phyloP scores from a whole-genome alignment of 2,797 vertebrate genomes.

The Hafferia zeledoni region DNA sequence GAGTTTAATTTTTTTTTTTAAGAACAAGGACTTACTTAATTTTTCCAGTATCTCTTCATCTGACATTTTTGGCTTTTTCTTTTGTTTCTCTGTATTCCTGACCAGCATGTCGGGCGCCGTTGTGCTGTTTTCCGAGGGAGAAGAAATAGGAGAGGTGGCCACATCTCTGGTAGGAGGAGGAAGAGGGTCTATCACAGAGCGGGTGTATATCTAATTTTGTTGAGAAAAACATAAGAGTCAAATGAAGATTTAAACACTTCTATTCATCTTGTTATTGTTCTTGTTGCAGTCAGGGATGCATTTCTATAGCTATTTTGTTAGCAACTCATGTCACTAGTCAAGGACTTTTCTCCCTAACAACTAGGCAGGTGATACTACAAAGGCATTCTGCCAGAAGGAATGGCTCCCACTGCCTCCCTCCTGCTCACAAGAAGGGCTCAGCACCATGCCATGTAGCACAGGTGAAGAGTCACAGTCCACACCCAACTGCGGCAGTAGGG shows the following conservation, averaged over 20 bases:
- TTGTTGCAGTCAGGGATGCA: background rate
- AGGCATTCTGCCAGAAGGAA: background rate
- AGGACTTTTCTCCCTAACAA: background rate
- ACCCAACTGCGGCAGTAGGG: accelerated
- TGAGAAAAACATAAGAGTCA: background rate
- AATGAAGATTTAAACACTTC: background rate
- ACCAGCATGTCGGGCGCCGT: constrained; percentile 76
- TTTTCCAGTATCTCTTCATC: constrained; percentile 98
- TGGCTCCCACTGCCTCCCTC: background rate
- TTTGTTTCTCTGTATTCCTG: constrained; percentile 85
- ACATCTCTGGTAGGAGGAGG: constrained; percentile 88
- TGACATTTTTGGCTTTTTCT: constrained; percentile 97
- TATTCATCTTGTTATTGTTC: background rate
- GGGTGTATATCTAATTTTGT: constrained; percentile 89
- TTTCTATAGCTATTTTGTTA: background rate
- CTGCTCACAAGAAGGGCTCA: background rate
- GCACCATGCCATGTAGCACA: background rate
- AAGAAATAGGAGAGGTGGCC: constrained; percentile 86
- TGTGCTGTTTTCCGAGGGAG: constrained; percentile 78
- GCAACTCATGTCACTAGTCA: background rate
- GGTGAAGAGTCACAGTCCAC: background rate
- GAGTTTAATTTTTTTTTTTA: background rate
- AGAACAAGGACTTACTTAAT: constrained; percentile 82
- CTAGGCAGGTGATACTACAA: background rate
- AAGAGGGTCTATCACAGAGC: constrained; percentile 92